phyloP scores from a whole-genome alignment of 2,888 invertebrate species.

The Spisula subtruncata region DNA sequence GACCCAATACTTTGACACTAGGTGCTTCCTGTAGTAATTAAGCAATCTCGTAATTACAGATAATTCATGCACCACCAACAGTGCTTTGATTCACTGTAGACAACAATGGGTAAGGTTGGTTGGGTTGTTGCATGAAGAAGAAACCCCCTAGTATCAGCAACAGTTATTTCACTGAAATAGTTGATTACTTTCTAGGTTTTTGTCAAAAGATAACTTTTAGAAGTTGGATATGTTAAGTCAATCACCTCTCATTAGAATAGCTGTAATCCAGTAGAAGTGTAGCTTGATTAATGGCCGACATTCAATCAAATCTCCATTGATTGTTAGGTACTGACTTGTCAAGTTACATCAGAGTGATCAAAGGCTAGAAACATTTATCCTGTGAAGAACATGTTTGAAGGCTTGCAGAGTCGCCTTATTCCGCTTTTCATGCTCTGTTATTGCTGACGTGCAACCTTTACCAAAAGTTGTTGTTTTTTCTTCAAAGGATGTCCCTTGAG shows the following conservation, averaged over 20 bases:
- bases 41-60: slow-evolving; percentile 3
- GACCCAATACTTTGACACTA: too few species aligned
- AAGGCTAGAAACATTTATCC: background rate
- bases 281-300: slow-evolving; percentile 19
- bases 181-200: background rate
- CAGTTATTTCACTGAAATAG: background rate
- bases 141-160: background rate
- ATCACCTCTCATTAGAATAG: slow-evolving; percentile 33
- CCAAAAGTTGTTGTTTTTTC: too few species aligned
- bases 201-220: slow-evolving; percentile 26
- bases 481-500: too few species aligned
- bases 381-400: too few species aligned
- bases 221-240: slow-evolving; percentile 7
- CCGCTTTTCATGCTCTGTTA: too few species aligned
- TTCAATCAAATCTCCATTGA: slow-evolving; percentile 15
- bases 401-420: background rate
- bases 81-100: background rate
- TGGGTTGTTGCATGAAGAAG: background rate
- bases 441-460: too few species aligned
- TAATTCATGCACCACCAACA: background rate
- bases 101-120: background rate
- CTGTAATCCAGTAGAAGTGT: background rate
- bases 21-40: slow-evolving; percentile 2
- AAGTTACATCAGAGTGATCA: slow-evolving; percentile 9
- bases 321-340: slow-evolving; percentile 1